phyloP scores from a whole-genome alignment of 2,888 invertebrate species.

The Ormyrus rosae region DNA sequence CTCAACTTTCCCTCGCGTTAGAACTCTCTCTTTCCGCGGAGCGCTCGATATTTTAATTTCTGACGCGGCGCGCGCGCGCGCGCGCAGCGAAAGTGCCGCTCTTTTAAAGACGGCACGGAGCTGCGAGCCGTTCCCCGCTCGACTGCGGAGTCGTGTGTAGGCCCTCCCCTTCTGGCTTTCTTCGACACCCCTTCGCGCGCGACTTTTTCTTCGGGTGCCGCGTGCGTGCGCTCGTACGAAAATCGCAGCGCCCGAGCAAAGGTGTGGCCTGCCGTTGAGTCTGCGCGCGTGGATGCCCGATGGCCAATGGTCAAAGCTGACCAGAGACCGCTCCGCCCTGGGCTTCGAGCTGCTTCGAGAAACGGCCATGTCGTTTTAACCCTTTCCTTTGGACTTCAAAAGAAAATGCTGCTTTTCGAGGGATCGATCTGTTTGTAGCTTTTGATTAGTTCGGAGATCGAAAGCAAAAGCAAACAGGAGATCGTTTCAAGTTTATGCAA shows the following conservation, averaged over 20 bases:
- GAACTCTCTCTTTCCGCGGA: conserved; percentile 52
- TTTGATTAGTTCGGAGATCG: no score
- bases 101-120: conserved; percentile 46
- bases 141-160: conserved; percentile 34
- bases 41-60: conserved; percentile 58
- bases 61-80: conserved; percentile 23
- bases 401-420: no score
- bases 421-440: no score
- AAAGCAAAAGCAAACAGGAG: no score
- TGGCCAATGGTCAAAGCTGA: conserved; percentile 72
- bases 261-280: conserved; percentile 64
- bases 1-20: conserved; percentile 41
- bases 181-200: not conserved
- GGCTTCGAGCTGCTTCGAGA: no score
- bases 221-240: not conserved
- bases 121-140: conserved; percentile 4
- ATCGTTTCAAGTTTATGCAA: no score
- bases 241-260: conserved; percentile 49
- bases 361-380: no score
- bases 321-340: conserved; percentile 69
- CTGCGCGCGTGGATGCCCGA: conserved; percentile 64
- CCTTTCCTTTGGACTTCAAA: no score
- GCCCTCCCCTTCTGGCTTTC: conserved; percentile 6
- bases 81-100: conserved; percentile 45
- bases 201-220: not conserved